Percentiles rank a stretch among this genome's conserved stretches.
phyloP scores from a whole-genome alignment of 2,888 invertebrate species.

The Sinotaia quadrata region DNA sequence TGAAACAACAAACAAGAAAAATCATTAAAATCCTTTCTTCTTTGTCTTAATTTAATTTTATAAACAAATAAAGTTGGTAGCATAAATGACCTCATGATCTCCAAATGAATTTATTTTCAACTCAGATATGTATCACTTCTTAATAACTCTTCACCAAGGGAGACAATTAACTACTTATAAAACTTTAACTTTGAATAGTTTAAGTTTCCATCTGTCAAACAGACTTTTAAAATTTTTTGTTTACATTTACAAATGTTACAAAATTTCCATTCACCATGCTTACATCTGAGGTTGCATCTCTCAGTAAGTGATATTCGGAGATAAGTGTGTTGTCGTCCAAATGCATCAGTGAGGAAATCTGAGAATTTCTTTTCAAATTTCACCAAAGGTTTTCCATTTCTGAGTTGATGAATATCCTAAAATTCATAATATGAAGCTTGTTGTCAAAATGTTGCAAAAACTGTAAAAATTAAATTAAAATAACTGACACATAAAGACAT shows the following conservation, averaged over 20 bases:
- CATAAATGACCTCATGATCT: no score
- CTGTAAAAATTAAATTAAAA: neutral
- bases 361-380: conserved; percentile 55
- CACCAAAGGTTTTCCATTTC: neutral
- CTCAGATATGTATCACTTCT: neutral
- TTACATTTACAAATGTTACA: conserved; percentile 45
- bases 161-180: no score
- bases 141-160: no score
- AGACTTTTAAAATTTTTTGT: neutral
- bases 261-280: no score
- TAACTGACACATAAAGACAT: neutral
- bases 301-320: conserved; percentile 96
- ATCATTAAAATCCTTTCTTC: no score
- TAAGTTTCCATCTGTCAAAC: neutral
- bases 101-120: neutral
- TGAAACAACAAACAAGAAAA: no score
- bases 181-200: no score
- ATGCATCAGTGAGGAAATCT: conserved; percentile 81
- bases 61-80: no score
- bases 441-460: neutral
- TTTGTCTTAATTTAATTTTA: no score
- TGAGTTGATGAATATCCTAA: neutral
- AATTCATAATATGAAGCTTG: neutral
- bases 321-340: conserved; percentile 91
- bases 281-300: conserved; percentile 96